Base-by-base conservation (phyloP, 2,113 vertebrate genomes). In the Muscicapa adusta region DNA sequence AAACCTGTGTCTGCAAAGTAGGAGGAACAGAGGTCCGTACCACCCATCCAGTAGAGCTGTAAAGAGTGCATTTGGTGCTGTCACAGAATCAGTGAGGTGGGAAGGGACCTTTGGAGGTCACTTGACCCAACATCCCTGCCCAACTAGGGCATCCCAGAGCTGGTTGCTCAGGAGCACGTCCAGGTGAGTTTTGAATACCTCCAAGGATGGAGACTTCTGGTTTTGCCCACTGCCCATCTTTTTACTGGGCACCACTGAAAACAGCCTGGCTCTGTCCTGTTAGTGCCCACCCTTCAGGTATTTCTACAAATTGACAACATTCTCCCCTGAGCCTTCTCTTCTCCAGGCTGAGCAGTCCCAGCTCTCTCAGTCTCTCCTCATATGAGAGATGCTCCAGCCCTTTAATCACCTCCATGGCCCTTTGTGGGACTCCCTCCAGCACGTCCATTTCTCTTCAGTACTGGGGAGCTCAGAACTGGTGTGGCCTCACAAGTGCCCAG, bases 141-240 rank as follows among this genome's bases (percentile, higher is more conserved):
- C 34, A 77, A 7, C 10, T 1, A 80, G 10, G 9, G 38, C 8
- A 12, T 42, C 26, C 23, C 15, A 53, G 5, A 48, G 36, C 25
- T 0, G 0, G 7, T 0, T 57, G 14, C 22, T 14, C 31, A 76
- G 18, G 53, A 20, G 33, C 5, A 9, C 0, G 9, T 31, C 38
- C 53, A 58, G 10, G 4, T 6, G 7, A 18, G 9, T 63, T 72
- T 28, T 58, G 18, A 45, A 3, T 34, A 54, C 10, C 22, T 84
- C 22, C 63, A 81, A 40, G 34, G 12, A 53, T 8, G 4, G 8
- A 71, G 10, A 45, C 12, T 24, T 81, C 53, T 51, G 38, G 22
- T 72, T 73, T 66, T 51, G 43, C 43, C 17, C 56, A 47, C 2
- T 40, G 38, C 14, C 12, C 16, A 18, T 50, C 60, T 42, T 38